phyloP scores from a whole-genome alignment of 1,140 invertebrate species.

The Papilio dardanus region DNA sequence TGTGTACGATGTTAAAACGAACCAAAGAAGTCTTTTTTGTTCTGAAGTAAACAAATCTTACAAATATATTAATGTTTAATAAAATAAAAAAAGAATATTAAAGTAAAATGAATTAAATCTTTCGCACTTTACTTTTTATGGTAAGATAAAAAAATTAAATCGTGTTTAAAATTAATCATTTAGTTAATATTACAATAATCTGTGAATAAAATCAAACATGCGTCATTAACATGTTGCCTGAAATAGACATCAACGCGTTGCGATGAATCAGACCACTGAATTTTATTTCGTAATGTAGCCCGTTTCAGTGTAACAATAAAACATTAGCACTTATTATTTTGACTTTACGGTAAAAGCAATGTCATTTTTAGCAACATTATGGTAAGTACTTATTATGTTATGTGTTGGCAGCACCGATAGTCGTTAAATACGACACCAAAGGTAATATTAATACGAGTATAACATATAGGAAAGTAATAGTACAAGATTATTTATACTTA shows the following conservation, averaged over 20 bases:
- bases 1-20: background rate
- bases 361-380: background rate
- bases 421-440: no score
- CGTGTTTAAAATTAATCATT: background rate
- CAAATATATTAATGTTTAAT: no score
- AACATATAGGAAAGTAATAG: no score
- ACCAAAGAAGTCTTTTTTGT: no score
- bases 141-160: background rate
- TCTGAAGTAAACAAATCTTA: no score
- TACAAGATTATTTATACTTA: no score
- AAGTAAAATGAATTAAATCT: no score
- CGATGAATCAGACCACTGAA: background rate
- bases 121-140: no score
- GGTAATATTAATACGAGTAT: no score
- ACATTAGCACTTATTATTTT: background rate
- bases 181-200: background rate
- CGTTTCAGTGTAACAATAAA: background rate
- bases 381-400: no score
- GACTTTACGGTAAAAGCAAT: background rate
- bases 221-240: background rate
- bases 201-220: background rate
- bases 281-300: background rate
- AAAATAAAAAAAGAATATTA: no score
- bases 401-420: no score
- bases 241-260: slow-evolving; percentile 18